A percentile compares a stretch with the other conserved stretches of the same genome.
Evolutionary conservation across 1,140 invertebrate species (phyloP).

Genomic region (Drosophila funebris): DNA sequence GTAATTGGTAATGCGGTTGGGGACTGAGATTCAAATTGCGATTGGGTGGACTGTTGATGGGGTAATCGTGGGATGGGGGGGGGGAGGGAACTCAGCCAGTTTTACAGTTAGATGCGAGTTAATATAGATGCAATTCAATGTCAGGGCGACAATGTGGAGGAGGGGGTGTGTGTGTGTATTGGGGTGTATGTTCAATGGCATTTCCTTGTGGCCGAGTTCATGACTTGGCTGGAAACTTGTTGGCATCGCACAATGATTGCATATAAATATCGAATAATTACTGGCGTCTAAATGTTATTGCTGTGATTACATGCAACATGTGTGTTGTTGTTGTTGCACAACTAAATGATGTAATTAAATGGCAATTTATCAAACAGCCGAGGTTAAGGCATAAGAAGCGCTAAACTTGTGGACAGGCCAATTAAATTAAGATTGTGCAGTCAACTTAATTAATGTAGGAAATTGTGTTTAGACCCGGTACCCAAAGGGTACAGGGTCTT

Average conservation of each 20-base stretch:
- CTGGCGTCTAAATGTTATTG: slow-evolving; percentile 42
- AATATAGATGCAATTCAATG: slow-evolving; percentile 33
- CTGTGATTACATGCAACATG: slow-evolving; percentile 39
- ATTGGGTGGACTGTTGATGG: not conserved
- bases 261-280: slow-evolving; percentile 41
- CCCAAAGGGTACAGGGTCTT: too few species aligned
- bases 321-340: slow-evolving; percentile 5
- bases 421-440: not conserved
- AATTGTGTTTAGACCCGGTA: too few species aligned
- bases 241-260: slow-evolving; percentile 12
- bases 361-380: slow-evolving; percentile 33
- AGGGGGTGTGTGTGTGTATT: not conserved
- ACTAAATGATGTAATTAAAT: slow-evolving; percentile 40
- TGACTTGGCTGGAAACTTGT: slow-evolving; percentile 22
- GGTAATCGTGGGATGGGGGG: not conserved
- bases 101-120: slow-evolving; percentile 31
- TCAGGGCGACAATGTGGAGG: slow-evolving; percentile 9
- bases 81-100: slow-evolving; percentile 10
- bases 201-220: slow-evolving; percentile 37
- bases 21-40: not conserved
- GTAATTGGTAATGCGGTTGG: too few species aligned
- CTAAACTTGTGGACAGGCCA: not conserved
- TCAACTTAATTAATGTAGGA: not conserved
- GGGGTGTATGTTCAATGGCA: slow-evolving; percentile 7
- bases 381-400: not conserved